Base-by-base conservation (phyloP, 2,888 invertebrate species). In the Camponotus fellah region DNA sequence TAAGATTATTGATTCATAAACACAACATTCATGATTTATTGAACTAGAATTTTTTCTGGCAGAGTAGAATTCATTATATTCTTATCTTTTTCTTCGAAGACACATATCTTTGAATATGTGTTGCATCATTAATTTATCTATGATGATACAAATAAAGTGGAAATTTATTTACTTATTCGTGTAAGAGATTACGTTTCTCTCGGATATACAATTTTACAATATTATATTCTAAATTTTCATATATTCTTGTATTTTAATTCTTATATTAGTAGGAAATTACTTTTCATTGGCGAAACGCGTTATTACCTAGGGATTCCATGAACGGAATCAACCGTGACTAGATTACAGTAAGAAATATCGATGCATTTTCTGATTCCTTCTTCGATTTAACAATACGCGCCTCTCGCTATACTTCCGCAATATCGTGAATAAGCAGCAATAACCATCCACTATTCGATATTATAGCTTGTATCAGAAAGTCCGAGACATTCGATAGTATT, bases 381-480 rank as follows among this genome's bases (percentile, higher is more conserved):
- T 75, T 64, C 46, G 75, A 75, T 75, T 46, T 64, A 75, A 75
- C 75, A 75, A 75, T 75, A 75, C 75, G 43, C 64, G 75, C 46
- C 64, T 46, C 60, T 74, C 60, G 60, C 60, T 74, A 37, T 12
- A 75, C 64, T 75, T 75, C 75, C 75, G 75, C 62, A 49, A 64
- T 75, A 62, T 75, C 75, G 75, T 21, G 75, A 21, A 75, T 75
- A 75, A 64, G 34, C 46, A 62, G 46, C 32, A 62, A 34, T 62
- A 60, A 74, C 58, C 26, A 40, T 72, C 3, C 40, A n/a, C 60
- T 32, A 34, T 21, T 21, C 60, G 32, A 26, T 46, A 46, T 43
- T 60, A 49, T 40, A 75, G 14, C 34, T 32, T 14, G 3, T 21
- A 46, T 75, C 21, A 46, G 34, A 49, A 75, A 21, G 46, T 34